These are phyloP conservation scores for Pentalonia nigronervosa DNA, from an alignment of 1,140 invertebrate species.

Conservation along the genomic window DNA sequence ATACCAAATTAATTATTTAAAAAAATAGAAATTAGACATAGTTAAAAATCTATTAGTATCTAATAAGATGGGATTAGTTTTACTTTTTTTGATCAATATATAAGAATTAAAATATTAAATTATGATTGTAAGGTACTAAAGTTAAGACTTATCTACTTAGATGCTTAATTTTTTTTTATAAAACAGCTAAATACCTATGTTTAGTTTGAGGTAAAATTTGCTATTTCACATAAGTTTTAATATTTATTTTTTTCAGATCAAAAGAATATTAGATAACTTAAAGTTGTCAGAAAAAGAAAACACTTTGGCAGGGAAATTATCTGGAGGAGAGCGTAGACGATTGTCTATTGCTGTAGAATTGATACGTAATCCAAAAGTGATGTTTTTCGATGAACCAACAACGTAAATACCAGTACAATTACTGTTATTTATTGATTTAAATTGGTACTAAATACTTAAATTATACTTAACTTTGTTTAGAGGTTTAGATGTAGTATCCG, in stretches of 20 bases:
- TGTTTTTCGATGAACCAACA: constrained; percentile 94
- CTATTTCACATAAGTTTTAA: neutral
- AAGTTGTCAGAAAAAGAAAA: constrained; percentile 64
- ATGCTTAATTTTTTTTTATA: neutral
- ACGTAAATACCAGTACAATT: constrained; percentile 70
- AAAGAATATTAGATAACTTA: constrained; percentile 58
- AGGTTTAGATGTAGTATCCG: constrained; percentile 46
- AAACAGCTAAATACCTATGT: neutral
- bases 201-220: neutral
- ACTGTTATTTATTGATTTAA: neutral
- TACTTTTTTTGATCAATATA: neutral
- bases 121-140: neutral
- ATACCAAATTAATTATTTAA: neutral
- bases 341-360: constrained; percentile 85
- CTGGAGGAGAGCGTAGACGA: constrained; percentile 87
- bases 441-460: constrained; percentile 1
- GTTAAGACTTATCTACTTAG: neutral
- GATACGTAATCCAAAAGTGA: constrained; percentile 86
- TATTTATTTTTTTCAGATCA: constrained; percentile 53
- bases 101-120: neutral
- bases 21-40: no score
- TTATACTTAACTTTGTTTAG: constrained; percentile 10
- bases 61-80: neutral
- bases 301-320: constrained; percentile 75
- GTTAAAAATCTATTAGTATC: no score